Evolutionary conservation across 2,113 vertebrate genomes (phyloP).

Genomic region (Elephas maximus): DNA sequence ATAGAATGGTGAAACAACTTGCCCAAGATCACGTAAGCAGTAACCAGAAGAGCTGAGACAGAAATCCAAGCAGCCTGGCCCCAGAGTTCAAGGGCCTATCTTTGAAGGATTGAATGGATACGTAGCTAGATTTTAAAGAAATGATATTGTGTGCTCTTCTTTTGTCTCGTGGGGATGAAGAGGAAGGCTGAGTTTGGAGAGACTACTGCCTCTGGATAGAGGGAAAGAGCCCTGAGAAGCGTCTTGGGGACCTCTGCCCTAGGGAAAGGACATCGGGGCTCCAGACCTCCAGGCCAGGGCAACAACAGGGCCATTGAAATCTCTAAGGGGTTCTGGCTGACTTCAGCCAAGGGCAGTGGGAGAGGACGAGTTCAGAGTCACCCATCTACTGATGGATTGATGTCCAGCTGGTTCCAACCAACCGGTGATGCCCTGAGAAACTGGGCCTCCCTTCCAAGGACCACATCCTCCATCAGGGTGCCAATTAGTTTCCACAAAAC

Average conservation of each 20-base stretch:
- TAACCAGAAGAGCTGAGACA: background rate
- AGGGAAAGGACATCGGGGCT: background rate
- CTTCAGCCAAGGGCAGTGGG: background rate
- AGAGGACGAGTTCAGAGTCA: background rate
- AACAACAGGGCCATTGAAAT: background rate
- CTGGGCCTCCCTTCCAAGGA: background rate
- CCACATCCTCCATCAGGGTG: background rate
- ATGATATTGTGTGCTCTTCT: background rate
- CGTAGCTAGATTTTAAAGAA: background rate
- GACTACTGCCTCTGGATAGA: background rate
- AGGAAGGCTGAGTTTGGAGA: background rate
- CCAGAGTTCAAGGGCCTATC: background rate
- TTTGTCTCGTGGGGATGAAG: background rate
- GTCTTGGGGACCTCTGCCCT: no score
- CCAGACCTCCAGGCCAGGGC: background rate
- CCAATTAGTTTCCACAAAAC: background rate
- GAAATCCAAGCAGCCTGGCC: background rate
- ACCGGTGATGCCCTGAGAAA: background rate
- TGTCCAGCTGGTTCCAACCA: background rate
- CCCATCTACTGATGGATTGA: background rate
- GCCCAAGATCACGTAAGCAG: no score
- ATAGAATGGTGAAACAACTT: background rate
- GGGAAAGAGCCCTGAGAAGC: background rate
- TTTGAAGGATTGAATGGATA: background rate
- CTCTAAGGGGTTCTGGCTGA: background rate